Percentiles rank a stretch among this genome's conserved stretches.
These are phyloP conservation scores for Pogonomyrmex barbatus DNA, from an alignment of 1,140 invertebrate species.

Conservation along the genomic window DNA sequence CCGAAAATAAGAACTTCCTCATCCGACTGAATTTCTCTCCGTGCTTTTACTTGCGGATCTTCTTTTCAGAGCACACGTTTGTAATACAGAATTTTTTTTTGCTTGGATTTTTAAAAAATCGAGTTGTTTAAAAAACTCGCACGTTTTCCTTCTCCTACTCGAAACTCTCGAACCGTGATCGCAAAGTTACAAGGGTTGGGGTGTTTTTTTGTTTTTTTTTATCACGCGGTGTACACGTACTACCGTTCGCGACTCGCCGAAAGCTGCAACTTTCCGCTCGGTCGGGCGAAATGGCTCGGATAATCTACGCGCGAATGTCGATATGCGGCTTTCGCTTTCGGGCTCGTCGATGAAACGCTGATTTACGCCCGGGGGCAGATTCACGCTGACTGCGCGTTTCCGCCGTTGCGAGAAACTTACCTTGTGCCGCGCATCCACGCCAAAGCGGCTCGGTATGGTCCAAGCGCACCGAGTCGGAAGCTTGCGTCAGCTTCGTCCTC, in stretches of 20 bases:
- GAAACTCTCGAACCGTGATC: background rate
- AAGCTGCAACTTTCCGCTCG: slow-evolving; percentile 38
- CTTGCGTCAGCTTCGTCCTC: slow-evolving; percentile 67
- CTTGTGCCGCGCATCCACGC: slow-evolving; percentile 38
- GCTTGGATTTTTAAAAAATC: background rate
- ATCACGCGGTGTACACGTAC: background rate
- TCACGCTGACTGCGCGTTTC: slow-evolving; percentile 60
- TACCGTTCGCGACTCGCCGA: background rate
- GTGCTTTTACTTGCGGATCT: background rate
- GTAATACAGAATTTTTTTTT: background rate
- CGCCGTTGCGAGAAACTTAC: slow-evolving; percentile 47
- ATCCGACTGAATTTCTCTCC: background rate
- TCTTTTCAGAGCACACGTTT: background rate
- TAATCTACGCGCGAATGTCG: slow-evolving; percentile 25
- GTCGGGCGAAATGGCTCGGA: slow-evolving; percentile 1
- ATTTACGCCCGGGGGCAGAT: slow-evolving; percentile 47
- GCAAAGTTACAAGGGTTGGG: background rate
- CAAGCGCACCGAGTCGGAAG: slow-evolving; percentile 55
- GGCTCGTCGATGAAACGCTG: slow-evolving; percentile 43
- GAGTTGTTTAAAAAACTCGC: background rate
- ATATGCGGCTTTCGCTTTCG: slow-evolving; percentile 52
- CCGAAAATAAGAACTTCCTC: background rate
- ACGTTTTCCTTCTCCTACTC: background rate
- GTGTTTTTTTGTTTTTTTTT: background rate
- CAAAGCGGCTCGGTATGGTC: slow-evolving; percentile 29